Evolutionary conservation across 1,140 invertebrate genomes (phyloP).

Genomic region (Atta cephalotes): DNA sequence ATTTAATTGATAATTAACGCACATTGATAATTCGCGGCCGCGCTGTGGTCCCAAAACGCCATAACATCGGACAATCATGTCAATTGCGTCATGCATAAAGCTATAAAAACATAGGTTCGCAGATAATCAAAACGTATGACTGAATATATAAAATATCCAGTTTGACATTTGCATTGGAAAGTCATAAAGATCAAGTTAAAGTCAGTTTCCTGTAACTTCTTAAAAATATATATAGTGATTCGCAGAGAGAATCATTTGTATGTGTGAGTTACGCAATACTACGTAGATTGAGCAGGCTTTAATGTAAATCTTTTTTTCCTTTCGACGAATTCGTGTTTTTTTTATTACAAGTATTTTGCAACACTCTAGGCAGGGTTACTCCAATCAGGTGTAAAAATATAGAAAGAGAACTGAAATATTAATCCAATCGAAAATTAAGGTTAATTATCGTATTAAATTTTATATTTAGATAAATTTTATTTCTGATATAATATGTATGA

Average conservation of each 20-base stretch:
- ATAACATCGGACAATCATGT: not conserved
- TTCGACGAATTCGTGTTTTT: not conserved
- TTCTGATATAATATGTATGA: not conserved
- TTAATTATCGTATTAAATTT: not conserved
- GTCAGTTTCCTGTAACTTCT: conserved; percentile 3
- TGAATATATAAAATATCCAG: not conserved
- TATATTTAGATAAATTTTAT: not conserved
- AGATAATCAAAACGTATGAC: not conserved
- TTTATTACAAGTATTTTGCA: not conserved
- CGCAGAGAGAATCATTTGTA: conserved; percentile 1
- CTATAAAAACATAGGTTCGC: not conserved
- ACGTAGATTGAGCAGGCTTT: not conserved
- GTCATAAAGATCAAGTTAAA: conserved; percentile 23
- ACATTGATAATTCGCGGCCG: not conserved
- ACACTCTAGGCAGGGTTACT: not conserved
- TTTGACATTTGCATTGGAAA: conserved; percentile 26
- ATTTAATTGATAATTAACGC: conserved; percentile 40
- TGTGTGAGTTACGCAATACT: not conserved
- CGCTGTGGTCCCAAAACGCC: not conserved
- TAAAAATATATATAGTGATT: conserved; percentile 16
- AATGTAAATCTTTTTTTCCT: conserved; percentile 24
- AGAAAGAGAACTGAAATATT: not conserved
- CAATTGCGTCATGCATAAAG: not conserved
- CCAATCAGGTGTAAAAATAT: not conserved
- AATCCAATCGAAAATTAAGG: not conserved